Conservation (phyloP, 23 tunicate genomes). For the Trididemnum miniatum region DNA sequence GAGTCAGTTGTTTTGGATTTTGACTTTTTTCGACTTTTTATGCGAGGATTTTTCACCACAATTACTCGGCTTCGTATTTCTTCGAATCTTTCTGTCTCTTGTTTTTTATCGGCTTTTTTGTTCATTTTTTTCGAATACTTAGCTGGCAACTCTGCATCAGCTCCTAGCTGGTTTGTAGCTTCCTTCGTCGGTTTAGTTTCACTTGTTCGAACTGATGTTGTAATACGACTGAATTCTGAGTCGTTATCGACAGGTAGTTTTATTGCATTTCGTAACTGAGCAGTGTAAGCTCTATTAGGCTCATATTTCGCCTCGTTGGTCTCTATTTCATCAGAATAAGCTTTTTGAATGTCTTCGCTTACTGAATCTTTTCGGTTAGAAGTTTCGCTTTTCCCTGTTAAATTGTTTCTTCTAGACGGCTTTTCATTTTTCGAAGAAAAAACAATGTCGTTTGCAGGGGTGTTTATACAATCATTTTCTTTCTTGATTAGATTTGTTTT, state of each 20-base stretch:
- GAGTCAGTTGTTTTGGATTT: neutral
- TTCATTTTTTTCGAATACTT: neutral
- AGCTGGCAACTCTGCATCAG: too few species aligned
- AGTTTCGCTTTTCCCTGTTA: neutral
- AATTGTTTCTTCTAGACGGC: neutral
- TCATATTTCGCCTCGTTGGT: neutral
- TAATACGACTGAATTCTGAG: neutral
- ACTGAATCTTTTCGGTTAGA: neutral
- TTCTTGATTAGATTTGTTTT: neutral
- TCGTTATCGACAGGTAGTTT: neutral
- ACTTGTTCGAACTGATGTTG: too few species aligned
- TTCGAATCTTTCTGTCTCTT: neutral
- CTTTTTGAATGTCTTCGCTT: neutral
- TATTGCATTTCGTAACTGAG: neutral
- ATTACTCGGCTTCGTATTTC: slow-evolving; percentile 16
- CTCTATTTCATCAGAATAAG: neutral
- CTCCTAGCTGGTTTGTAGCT: neutral
- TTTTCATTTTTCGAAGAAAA: neutral
- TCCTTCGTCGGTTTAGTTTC: too few species aligned
- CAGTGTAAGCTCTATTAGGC: neutral
- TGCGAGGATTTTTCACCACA: slow-evolving; percentile 19
- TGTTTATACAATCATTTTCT: neutral
- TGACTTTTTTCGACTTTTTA: neutral
- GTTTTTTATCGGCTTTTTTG: neutral
- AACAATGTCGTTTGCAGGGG: neutral